phyloP scores from a whole-genome alignment of 2,797 vertebrate species.

The Mastacembelus armatus region DNA sequence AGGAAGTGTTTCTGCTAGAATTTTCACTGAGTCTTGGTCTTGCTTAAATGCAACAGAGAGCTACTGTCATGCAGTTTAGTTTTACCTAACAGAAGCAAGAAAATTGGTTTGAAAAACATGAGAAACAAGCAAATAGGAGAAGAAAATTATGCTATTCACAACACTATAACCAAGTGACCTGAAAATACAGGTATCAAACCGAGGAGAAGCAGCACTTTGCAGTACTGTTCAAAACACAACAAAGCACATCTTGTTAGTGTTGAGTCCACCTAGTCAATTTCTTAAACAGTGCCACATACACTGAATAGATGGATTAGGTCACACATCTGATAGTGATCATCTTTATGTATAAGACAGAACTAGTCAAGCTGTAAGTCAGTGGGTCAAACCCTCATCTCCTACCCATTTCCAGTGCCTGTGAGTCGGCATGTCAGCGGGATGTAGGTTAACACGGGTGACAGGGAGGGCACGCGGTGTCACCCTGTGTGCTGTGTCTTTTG shows the following conservation, averaged over 20 bases:
- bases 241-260: neutral
- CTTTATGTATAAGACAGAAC: conserved; percentile 73
- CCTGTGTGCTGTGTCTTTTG: conserved; percentile 12
- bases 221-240: neutral
- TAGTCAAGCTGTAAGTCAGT: conserved; percentile 57
- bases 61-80: conserved; percentile 22
- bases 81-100: neutral
- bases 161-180: neutral
- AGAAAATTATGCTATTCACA: neutral
- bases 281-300: too few species aligned
- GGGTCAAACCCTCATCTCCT: conserved; percentile 69
- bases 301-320: conserved; percentile 20
- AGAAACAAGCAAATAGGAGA: neutral
- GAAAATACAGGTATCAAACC: too few species aligned
- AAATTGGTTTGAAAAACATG: conserved; percentile 16
- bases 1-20: conserved; percentile 10
- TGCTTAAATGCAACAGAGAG: conserved; percentile 27
- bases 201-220: too few species aligned
- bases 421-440: conserved; percentile 55
- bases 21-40: conserved; percentile 5
- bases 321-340: conserved; percentile 39
- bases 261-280: too few species aligned
- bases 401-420: conserved; percentile 57
- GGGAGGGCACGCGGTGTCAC: conserved; percentile 20
- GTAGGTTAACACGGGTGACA: conserved; percentile 51